These are phyloP conservation scores for Aurelia coerulea DNA, from an alignment of 30 jellyfish, hydroid and myxozoan species.

Conservation along the genomic window DNA sequence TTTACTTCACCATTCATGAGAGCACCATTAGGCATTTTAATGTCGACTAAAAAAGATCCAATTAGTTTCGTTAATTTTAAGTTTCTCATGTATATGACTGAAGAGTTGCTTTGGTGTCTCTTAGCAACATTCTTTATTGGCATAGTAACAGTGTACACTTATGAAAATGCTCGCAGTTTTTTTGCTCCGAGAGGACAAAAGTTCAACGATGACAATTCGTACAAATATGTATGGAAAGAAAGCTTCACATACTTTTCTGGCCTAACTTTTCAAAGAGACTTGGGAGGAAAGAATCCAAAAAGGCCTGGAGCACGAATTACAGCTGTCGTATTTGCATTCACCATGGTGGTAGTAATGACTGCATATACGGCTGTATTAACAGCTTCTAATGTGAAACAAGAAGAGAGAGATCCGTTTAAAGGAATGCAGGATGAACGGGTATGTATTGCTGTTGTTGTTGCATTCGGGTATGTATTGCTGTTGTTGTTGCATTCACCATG, in stretches of 20 bases:
- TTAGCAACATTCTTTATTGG: slow-evolving; percentile 58
- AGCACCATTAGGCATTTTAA: slow-evolving; percentile 27
- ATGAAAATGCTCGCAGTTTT: slow-evolving; percentile 51
- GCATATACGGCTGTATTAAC: slow-evolving; percentile 94
- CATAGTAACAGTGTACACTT: slow-evolving; percentile 23
- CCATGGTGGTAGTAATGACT: slow-evolving; percentile 93
- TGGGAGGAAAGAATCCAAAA: slow-evolving; percentile 88
- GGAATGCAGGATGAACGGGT: slow-evolving; percentile 91
- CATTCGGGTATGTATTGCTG: slow-evolving; percentile 66
- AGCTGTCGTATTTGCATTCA: slow-evolving; percentile 79
- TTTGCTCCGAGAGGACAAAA: not conserved
- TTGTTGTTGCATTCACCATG: not conserved
- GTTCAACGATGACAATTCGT: not conserved
- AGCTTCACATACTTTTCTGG: slow-evolving; percentile 86
- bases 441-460: not conserved
- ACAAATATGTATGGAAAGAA: slow-evolving; percentile 54
- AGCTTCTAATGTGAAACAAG: slow-evolving; percentile 71
- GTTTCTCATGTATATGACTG: slow-evolving; percentile 37
- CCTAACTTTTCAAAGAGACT: slow-evolving; percentile 85
- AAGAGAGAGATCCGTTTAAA: slow-evolving; percentile 70
- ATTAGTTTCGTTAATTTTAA: slow-evolving; percentile 41
- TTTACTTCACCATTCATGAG: slow-evolving; percentile 66
- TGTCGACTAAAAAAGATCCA: slow-evolving; percentile 15
- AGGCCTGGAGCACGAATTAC: slow-evolving; percentile 81
- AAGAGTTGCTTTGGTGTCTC: slow-evolving; percentile 32